Conservation (phyloP, 2,888 invertebrate species). For the Cheilosia urbana region DNA sequence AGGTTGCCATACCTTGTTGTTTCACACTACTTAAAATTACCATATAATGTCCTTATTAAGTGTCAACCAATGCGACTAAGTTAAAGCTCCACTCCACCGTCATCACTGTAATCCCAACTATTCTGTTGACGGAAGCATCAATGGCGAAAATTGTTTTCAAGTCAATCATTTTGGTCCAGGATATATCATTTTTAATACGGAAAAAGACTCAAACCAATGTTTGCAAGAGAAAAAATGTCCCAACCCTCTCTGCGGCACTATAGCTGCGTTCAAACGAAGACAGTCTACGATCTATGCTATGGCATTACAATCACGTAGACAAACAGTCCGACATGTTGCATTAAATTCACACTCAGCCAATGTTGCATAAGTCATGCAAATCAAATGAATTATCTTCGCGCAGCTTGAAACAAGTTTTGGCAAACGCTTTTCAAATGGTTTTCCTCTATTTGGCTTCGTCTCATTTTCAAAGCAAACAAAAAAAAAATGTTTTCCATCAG, state of each 20-base stretch:
- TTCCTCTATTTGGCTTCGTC: neutral
- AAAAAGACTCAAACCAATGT: no score
- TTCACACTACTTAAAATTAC: no score
- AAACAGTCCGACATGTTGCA: slow-evolving; percentile 26
- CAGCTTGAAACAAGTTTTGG: slow-evolving; percentile 23
- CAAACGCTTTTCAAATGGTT: slow-evolving; percentile 7
- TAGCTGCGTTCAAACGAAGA: neutral
- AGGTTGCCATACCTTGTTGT: no score
- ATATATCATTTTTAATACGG: no score
- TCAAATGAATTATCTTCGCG: slow-evolving; percentile 25
- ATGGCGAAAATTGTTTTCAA: no score
- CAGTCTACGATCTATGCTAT: neutral
- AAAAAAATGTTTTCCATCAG: slow-evolving; percentile 1
- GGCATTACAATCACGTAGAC: slow-evolving; percentile 25
- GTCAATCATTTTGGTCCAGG: no score
- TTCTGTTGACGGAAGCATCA: no score
- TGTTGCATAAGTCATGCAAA: slow-evolving; percentile 31
- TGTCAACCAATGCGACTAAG: no score
- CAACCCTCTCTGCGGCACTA: neutral
- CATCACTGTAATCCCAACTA: no score
- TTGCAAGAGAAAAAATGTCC: neutral
- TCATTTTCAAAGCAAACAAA: neutral
- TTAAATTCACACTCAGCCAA: slow-evolving; percentile 18
- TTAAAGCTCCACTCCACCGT: no score
- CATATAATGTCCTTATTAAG: no score